phyloP scores from a whole-genome alignment of 2,113 vertebrate genomes.

The Paradoxurus hermaphroditus region DNA sequence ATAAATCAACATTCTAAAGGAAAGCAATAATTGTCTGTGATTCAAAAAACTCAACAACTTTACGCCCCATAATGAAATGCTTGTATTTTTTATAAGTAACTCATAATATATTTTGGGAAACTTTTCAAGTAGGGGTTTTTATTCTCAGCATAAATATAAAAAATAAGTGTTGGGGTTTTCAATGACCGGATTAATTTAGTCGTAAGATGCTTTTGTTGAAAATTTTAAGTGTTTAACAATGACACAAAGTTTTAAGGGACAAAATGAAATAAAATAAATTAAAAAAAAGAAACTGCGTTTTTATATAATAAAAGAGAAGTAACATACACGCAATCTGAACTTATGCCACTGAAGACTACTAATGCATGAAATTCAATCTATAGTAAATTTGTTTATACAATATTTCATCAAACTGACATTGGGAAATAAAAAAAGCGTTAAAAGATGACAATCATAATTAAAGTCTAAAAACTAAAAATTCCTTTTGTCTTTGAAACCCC shows the following conservation, averaged over 20 bases:
- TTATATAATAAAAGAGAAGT: not conserved
- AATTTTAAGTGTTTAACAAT: not conserved
- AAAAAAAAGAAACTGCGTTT: not conserved
- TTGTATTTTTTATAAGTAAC: not conserved
- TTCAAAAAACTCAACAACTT: not conserved
- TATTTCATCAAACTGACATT: not conserved
- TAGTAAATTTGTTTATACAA: not conserved
- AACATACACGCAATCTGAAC: not conserved
- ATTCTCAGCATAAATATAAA: not conserved
- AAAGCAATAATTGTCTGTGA: not conserved
- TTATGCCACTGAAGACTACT: not conserved
- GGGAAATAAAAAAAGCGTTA: not conserved
- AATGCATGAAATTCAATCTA: not conserved
- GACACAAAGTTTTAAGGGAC: not conserved
- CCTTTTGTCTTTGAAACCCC: not conserved
- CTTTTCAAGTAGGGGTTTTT: not conserved
- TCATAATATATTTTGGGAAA: not conserved
- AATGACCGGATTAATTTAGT: not conserved
- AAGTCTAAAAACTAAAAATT: not conserved
- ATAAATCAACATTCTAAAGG: not conserved
- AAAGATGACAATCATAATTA: not conserved
- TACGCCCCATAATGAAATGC: not conserved
- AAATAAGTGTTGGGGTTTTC: not conserved
- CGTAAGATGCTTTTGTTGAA: not conserved
- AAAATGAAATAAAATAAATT: not conserved